Conservation (phyloP, 1,140 invertebrate genomes). For the Telenomus remus region DNA sequence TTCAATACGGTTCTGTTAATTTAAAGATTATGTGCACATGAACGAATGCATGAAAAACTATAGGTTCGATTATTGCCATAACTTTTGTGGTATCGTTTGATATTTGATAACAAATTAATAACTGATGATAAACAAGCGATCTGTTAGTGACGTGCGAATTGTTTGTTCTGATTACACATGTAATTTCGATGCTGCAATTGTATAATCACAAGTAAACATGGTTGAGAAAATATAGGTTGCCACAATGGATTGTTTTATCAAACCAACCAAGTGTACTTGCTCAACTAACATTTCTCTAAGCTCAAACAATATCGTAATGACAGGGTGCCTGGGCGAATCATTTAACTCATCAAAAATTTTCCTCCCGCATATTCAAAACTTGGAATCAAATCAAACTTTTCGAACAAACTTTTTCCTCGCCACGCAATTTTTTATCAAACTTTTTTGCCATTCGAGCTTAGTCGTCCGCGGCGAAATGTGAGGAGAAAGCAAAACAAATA, state of each 20-base stretch:
- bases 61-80: too few species aligned
- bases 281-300: neutral
- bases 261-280: constrained; percentile 16
- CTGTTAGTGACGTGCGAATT: neutral
- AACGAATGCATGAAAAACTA: too few species aligned
- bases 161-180: neutral
- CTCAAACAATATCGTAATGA: neutral
- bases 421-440: too few species aligned
- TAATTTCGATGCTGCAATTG: neutral
- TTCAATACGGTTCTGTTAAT: too few species aligned
- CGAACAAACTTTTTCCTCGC: too few species aligned
- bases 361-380: too few species aligned
- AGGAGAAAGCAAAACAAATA: constrained; percentile 14
- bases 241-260: constrained; percentile 3
- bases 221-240: neutral
- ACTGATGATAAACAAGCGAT: neutral
- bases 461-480: neutral
- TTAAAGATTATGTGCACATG: too few species aligned
- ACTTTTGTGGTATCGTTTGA: too few species aligned
- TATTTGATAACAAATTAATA: too few species aligned
- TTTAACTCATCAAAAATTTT: too few species aligned
- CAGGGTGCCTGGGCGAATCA: too few species aligned
- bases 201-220: neutral
- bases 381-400: too few species aligned
- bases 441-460: neutral